Conservation (phyloP, 2,888 invertebrate species). For the Pinctada fucata region DNA sequence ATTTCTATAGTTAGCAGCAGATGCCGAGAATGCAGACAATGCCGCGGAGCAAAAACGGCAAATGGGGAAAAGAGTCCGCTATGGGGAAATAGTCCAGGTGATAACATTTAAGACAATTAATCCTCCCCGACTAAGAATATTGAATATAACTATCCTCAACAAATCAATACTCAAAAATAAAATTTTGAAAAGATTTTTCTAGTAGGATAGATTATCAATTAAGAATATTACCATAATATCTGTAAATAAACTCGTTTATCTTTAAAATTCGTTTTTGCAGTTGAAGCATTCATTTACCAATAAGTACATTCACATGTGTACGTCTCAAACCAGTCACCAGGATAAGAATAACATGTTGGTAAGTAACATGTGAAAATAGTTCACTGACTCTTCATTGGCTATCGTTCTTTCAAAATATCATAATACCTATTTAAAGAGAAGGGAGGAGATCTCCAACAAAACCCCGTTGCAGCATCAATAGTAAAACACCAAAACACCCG, state of each 20-base stretch:
- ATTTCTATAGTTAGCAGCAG: slow-evolving; percentile 65
- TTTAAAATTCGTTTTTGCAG: slow-evolving; percentile 55
- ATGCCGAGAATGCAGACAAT: slow-evolving; percentile 76
- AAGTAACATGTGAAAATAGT: slow-evolving; percentile 42
- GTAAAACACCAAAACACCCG: too few species aligned
- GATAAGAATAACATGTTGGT: slow-evolving; percentile 78
- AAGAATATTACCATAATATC: neutral
- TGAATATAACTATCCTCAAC: too few species aligned
- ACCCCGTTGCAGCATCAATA: too few species aligned
- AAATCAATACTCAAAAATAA: too few species aligned
- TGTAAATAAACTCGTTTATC: neutral
- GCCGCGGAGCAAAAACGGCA: slow-evolving; percentile 76
- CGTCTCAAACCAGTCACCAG: slow-evolving; percentile 75
- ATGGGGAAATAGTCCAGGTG: slow-evolving; percentile 77
- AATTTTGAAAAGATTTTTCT: too few species aligned
- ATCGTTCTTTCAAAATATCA: too few species aligned
- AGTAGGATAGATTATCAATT: neutral
- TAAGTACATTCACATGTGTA: slow-evolving; percentile 77
- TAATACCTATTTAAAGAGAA: too few species aligned
- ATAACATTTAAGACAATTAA: neutral
- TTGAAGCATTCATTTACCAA: slow-evolving; percentile 74
- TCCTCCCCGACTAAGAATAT: too few species aligned
- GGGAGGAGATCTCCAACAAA: too few species aligned
- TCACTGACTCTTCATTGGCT: too few species aligned
- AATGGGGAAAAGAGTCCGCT: slow-evolving; percentile 76